Evolutionary conservation across 1,140 invertebrate genomes (phyloP).

Genomic region (Orussus abietinus): DNA sequence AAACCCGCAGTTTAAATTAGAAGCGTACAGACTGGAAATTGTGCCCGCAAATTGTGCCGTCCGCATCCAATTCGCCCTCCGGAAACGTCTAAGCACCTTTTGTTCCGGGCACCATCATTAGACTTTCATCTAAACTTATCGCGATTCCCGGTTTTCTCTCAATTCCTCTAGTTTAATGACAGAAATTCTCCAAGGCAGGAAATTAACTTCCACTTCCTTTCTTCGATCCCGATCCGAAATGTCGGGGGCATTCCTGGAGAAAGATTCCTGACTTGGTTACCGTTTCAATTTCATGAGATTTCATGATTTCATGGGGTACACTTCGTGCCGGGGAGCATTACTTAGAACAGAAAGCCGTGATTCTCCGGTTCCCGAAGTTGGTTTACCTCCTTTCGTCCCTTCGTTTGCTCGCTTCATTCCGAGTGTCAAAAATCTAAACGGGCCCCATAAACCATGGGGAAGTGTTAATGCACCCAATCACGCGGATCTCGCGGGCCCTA

Average conservation of each 20-base stretch:
- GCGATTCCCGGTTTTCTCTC: not conserved
- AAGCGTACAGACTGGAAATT: constrained; percentile 42
- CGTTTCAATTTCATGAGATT: too few relatives aligned
- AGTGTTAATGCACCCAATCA: constrained; percentile 16
- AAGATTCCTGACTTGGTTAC: too few relatives aligned
- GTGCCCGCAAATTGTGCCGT: constrained; percentile 39
- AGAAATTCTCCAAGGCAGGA: too few relatives aligned
- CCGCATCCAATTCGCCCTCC: constrained; percentile 8
- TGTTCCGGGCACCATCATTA: not conserved
- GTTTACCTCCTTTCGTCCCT: too few relatives aligned
- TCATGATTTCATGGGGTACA: too few relatives aligned
- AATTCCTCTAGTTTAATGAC: too few relatives aligned
- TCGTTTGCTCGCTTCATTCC: not conserved
- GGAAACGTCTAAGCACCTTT: constrained; percentile 17
- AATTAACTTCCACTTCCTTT: too few relatives aligned
- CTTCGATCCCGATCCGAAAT: too few relatives aligned
- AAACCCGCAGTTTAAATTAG: constrained; percentile 49
- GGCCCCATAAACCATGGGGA: constrained; percentile 15
- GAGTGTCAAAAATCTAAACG: constrained; percentile 14
- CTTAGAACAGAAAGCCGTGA: too few relatives aligned
- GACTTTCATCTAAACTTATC: not conserved
- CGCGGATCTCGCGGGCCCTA: constrained; percentile 21
- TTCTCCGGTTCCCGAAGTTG: too few relatives aligned
- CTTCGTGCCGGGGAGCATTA: too few relatives aligned
- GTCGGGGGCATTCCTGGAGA: too few relatives aligned